Conservation (phyloP, 1,140 invertebrate genomes). For the Papilio machaon region DNA sequence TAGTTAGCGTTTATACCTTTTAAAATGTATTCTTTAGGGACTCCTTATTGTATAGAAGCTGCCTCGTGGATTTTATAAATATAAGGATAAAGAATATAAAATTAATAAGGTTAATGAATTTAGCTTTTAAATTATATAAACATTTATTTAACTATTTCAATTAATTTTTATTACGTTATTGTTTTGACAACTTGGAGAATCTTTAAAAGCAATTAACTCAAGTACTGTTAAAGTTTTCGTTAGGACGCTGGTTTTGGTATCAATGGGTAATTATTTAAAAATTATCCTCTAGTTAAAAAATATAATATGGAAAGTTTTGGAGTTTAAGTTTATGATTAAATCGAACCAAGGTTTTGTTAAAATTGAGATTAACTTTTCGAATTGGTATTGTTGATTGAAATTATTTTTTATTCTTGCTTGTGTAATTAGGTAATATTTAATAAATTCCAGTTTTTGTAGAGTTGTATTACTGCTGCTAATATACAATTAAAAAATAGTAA, state of each 20-base stretch:
- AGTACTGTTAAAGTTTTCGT: not conserved
- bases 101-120: not conserved
- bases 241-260: not conserved
- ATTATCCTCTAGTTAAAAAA: not conserved
- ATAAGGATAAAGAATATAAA: not conserved
- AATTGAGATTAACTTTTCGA: not conserved
- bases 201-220: constrained; percentile 13
- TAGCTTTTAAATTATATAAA: not conserved
- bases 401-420: too few relatives aligned
- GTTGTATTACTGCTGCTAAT: too few relatives aligned
- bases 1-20: not conserved
- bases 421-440: too few relatives aligned
- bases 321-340: not conserved
- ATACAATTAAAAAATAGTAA: too few relatives aligned
- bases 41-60: not conserved
- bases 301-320: not conserved
- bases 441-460: too few relatives aligned
- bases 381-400: too few relatives aligned
- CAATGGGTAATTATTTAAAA: not conserved
- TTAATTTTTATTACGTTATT: not conserved
- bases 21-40: not conserved
- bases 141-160: not conserved
- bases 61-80: not conserved
- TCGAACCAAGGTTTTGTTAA: not conserved
- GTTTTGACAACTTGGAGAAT: not conserved